A percentile compares a stretch with the other conserved stretches of the same genome.
Evolutionary conservation across 2,113 vertebrate genomes (phyloP).

Genomic region (Dasyornis broadbenti): DNA sequence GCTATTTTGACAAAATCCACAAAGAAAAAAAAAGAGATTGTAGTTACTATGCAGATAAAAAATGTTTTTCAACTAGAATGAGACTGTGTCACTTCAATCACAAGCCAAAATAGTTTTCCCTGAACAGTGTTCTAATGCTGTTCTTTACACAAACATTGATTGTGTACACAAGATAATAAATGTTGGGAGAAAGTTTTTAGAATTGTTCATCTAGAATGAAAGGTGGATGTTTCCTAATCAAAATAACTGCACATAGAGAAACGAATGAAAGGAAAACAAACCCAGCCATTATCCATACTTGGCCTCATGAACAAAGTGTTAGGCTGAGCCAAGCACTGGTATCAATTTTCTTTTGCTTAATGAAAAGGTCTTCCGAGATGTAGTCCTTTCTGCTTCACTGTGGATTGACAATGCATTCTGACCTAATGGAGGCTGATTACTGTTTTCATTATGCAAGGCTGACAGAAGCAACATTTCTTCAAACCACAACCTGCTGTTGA

Average conservation of each 20-base stretch:
- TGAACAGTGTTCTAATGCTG: background rate
- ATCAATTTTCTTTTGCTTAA: constrained; percentile 51
- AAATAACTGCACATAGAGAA: constrained; percentile 17
- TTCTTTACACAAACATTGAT: background rate
- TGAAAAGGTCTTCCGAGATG: constrained; percentile 48
- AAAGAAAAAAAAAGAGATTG: background rate
- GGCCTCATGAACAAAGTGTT: background rate
- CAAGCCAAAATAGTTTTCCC: background rate
- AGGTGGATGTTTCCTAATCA: constrained; percentile 45
- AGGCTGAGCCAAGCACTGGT: constrained; percentile 36
- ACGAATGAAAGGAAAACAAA: constrained; percentile 37
- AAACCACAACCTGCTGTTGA: constrained; percentile 46
- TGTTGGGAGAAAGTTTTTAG: background rate
- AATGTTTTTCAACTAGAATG: background rate
- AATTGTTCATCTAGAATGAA: constrained; percentile 22
- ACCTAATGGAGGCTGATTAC: constrained; percentile 62
- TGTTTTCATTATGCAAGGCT: constrained; percentile 49
- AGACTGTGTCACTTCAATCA: background rate
- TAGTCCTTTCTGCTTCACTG: constrained; percentile 56
- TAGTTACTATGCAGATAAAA: background rate
- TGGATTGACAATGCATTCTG: constrained; percentile 56
- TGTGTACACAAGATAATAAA: constrained; percentile 1
- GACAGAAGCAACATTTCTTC: constrained; percentile 56
- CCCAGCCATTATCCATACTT: constrained; percentile 26
- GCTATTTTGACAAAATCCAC: background rate